Base-by-base conservation (phyloP, 2,113 vertebrate genomes). In the Otis tarda region DNA sequence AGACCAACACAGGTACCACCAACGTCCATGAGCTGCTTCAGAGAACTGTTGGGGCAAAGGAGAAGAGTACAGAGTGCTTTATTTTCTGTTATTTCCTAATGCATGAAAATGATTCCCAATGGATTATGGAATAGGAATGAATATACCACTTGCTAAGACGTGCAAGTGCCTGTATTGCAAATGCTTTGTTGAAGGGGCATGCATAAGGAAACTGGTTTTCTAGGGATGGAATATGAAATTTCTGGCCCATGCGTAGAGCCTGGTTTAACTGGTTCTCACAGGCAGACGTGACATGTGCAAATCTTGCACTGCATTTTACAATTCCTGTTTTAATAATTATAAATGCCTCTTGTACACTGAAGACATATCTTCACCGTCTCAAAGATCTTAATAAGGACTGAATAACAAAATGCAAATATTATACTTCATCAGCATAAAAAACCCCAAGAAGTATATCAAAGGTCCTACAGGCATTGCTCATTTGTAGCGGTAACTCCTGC, bases 341-440 rank as follows among this genome's bases (percentile, higher is more conserved):
- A 71, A 89, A 84, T 30, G 31, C 33, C 30, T 82, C 21, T 33
- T 49, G 13, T 82, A 23, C 49, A n/a, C 56, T 25, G 31, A 22
- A 83, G 74, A 47, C 4, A 3, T 50, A 88, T 47, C 64, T 94
- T 71, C 24, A 45, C 56, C 22, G 39, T 47, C 83, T 81, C 86
- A n/a, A 86, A 89, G 53, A 57, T 69, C 73, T 82, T 75, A 60
- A 30, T 41, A 83, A 68, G 0, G 0, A 76, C 4, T 33, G 14
- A 96, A 64, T 82, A 69, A 75, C 43, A 69, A 89, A 93, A 91
- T 81, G 47, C 35, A 94, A 93, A 73, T 70, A 69, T 82, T 75
- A 49, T 53, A 52, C 74, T 87, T 82, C 65, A 45, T 89, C 89
- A 93, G 61, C 53, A 79, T 89, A 94, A 94, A 95, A 89, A 91